phyloP scores from a whole-genome alignment of 2,113 vertebrate genomes.

The Catharus bicknelli region DNA sequence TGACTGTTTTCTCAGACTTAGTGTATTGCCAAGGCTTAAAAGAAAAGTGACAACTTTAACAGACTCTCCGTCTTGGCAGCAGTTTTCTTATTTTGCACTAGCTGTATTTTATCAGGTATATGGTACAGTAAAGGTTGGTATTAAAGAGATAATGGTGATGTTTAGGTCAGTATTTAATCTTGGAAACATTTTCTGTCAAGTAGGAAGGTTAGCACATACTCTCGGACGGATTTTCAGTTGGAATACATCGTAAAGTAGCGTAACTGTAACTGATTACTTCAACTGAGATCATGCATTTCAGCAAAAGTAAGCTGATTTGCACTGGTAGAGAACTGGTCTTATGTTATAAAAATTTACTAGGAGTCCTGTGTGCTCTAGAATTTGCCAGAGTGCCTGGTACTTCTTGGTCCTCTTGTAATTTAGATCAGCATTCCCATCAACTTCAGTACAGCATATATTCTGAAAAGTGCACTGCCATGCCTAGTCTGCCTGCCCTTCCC shows the following conservation, averaged over 20 bases:
- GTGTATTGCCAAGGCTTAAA: neutral
- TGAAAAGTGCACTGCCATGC: neutral
- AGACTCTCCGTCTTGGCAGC: neutral
- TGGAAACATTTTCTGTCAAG: neutral
- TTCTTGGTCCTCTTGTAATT: neutral
- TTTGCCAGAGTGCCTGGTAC: neutral
- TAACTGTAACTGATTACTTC: neutral
- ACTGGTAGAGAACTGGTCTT: neutral
- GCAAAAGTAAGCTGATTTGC: neutral
- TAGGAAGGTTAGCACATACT: neutral
- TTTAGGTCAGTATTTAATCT: neutral
- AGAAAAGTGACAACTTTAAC: neutral
- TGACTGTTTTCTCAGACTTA: constrained; percentile 7
- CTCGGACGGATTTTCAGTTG: neutral
- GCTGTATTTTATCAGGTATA: neutral
- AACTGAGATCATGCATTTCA: neutral
- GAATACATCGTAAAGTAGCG: neutral
- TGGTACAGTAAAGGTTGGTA: neutral
- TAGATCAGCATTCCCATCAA: neutral
- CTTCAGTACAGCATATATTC: neutral
- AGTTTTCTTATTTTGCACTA: neutral
- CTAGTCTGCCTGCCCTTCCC: neutral
- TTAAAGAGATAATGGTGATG: neutral
- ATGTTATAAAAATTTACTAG: neutral
- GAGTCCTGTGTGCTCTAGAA: neutral